Base-by-base conservation (phyloP, 2,113 vertebrate species). In the Spea multiplicata region DNA sequence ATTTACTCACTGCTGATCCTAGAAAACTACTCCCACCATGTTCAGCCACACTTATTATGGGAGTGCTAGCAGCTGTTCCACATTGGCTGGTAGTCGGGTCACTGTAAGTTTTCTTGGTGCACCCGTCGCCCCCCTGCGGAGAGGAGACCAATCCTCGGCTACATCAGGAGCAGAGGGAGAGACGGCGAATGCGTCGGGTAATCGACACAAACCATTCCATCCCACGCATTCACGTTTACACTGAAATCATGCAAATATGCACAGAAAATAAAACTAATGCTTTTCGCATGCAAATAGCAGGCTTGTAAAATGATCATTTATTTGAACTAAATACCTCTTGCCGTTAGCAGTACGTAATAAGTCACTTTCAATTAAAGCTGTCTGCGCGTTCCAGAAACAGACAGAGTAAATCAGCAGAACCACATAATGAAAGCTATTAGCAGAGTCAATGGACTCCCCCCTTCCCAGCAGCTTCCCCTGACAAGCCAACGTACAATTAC, bases 401-500 rank as follows among this genome's bases (percentile, higher is more conserved):
- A 90, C 87, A 84, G 86, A 91, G 90, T 91, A 91, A 92, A 90
- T 88, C 85, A 90, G 89, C 85, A 88, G 90, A 87, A 82, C 82
- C 48, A 45, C 88, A 92, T 91, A 92, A 92, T 91, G 88, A 87
- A 90, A 93, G 88, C 82, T 88, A 93, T 93, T 93, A 94, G 86
- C 81, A 81, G 84, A 83, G 81, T 91, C 90, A 92, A 92, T 91
- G 89, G 89, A 89, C 85, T 89, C 89, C 89, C 85, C 87, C 87
- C 89, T 89, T 92, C 88, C 89, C 84, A 85, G 88, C 91, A 90
- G 91, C 91, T 89, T 90, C 83, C 86, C 84, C 92, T 92, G 91
- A 92, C 89, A 93, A 92, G 86, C 89, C 87, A 91, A 90, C 73
- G 81, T 88, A 89, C 89, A 92, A 93, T 93, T 93, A 93, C 89